Evolutionary conservation across 1,140 invertebrate genomes (phyloP).

Genomic region (Holcopasites calliopsidis): DNA sequence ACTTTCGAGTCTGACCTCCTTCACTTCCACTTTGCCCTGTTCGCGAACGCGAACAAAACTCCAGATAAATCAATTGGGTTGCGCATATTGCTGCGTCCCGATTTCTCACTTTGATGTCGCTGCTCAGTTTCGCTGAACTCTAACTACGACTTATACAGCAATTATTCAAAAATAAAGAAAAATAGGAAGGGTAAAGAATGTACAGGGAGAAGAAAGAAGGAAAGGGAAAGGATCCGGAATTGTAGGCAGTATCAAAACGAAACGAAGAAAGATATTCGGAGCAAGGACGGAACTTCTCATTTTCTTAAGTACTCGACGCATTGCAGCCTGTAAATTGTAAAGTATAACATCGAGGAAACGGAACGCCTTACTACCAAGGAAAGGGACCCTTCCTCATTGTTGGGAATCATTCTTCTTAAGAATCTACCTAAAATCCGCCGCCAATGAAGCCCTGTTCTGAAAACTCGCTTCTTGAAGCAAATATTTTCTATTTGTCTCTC

Average conservation of each 20-base stretch:
- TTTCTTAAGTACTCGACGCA: constrained; percentile 60
- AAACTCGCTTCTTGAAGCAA: constrained; percentile 48
- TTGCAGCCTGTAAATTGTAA: not conserved
- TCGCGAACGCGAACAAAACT: constrained; percentile 6
- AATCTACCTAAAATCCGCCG: constrained; percentile 26
- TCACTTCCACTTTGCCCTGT: too few species aligned
- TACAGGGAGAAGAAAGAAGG: not conserved
- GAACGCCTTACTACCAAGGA: not conserved
- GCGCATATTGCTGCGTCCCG: constrained; percentile 38
- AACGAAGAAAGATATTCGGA: constrained; percentile 2
- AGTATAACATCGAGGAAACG: constrained; percentile 3
- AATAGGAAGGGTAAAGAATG: too few species aligned
- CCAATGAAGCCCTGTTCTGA: constrained; percentile 28
- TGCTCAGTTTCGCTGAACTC: constrained; percentile 37
- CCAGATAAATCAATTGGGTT: constrained; percentile 51
- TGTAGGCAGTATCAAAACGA: constrained; percentile 6
- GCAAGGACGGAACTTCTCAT: constrained; percentile 52
- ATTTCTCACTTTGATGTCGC: constrained; percentile 46
- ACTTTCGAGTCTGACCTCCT: not conserved
- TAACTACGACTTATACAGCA: constrained; percentile 4
- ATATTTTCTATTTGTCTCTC: constrained; percentile 17
- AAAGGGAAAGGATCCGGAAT: not conserved
- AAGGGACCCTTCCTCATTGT: not conserved
- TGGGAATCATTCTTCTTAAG: not conserved
- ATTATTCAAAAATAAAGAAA: not conserved